Conservation (phyloP, 2,113 vertebrate genomes). For the Atractosteus spatula region DNA sequence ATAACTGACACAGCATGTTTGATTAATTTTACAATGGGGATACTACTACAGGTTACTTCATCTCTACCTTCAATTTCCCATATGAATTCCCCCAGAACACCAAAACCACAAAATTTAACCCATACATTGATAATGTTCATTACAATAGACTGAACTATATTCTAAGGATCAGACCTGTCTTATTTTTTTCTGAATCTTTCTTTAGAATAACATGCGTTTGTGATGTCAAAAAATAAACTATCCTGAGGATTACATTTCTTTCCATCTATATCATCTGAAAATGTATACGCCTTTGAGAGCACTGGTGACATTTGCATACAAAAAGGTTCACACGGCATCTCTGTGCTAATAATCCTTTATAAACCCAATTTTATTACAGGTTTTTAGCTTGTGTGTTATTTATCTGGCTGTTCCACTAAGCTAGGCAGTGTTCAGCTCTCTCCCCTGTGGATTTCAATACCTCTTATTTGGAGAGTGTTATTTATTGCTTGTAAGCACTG, state of each 20-base stretch:
- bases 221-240: background rate
- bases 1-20: too few relatives aligned
- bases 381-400: slow-evolving; percentile 9
- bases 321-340: background rate
- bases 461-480: background rate
- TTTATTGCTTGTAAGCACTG: background rate
- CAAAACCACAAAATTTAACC: too few relatives aligned
- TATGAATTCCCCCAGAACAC: too few relatives aligned
- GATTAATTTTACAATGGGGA: too few relatives aligned
- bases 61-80: too few relatives aligned
- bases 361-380: slow-evolving; percentile 8
- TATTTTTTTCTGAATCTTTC: slow-evolving; percentile 6
- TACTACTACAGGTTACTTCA: too few relatives aligned
- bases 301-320: slow-evolving; percentile 1
- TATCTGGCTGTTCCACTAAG: slow-evolving; percentile 8
- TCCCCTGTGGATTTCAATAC: background rate
- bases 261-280: background rate
- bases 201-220: slow-evolving; percentile 9
- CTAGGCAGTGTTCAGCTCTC: background rate
- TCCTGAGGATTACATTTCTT: background rate
- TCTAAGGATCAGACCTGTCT: too few relatives aligned
- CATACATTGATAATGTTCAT: too few relatives aligned
- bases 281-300: background rate
- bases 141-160: too few relatives aligned
- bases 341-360: slow-evolving; percentile 12